Evolutionary conservation across 2,797 vertebrate species (phyloP), one percentile per base, ranked within the genome.

Genomic region (Holocentrus rufus): DNA sequence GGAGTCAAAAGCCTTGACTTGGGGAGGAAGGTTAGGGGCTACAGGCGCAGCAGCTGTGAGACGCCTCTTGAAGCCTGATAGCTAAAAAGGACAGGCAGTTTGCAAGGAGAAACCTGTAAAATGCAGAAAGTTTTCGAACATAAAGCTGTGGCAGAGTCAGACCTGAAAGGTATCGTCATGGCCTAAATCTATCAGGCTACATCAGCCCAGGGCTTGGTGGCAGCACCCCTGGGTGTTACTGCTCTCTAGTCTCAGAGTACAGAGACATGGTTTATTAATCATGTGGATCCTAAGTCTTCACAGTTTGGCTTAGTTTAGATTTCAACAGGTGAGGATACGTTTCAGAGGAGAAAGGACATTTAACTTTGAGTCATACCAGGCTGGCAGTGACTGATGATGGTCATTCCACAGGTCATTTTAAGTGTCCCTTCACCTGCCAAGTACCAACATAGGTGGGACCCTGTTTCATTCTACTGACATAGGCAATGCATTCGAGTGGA

Each of bases 1-100:
- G 66, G 54, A 80, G 71, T 64, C 76, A 84, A 82, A 85, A 72
- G 76, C 52, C 55, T 59, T 1, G 57, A 79, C 65, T 65, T 25
- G 2, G 49, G 49, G 62, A 65, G 53, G 30, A 18, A 56, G 63
- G 76, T 76, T 69, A 56, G 60, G n/a, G 5, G 30, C 63, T 76
- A 60, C 42, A 65, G 44, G 68, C 62, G 53, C 44, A 72, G 72
- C 83, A 77, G 82, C 83, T 73, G 83, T 15, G 47, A 17, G 52
- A 72, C 1, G 59, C 47, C 62, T 73, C 50, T 67, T 73, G 58
- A 65, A 31, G 71, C 56, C 72, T 25, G 34, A 61, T 11, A 22
- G 60, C 55, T 70, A 53, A 71, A 59, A 64, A 39, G 55, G 39
- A 71, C 36, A 46, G 36, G 56, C 34, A 53, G 67, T 66, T 81